phyloP scores from a whole-genome alignment of 2,888 invertebrate genomes.

The Zaprionus obscuricornis region DNA sequence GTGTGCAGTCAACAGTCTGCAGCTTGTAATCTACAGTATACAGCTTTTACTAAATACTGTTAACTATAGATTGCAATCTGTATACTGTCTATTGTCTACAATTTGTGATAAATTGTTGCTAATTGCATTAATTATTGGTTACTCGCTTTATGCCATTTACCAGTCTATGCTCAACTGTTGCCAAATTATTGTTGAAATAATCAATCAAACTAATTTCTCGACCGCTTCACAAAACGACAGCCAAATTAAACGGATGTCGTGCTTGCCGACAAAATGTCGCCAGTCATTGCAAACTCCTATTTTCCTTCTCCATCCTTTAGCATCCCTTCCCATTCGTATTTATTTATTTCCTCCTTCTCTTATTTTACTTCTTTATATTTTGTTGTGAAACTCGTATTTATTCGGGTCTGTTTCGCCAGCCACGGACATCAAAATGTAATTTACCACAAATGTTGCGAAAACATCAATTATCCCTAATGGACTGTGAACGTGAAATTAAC shows the following conservation, averaged over 20 bases:
- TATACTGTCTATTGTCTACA: background rate
- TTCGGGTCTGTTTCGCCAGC: constrained; percentile 8
- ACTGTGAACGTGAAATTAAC: constrained; percentile 77
- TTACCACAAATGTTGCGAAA: constrained; percentile 74
- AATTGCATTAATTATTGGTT: constrained; percentile 63
- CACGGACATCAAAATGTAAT: constrained; percentile 75
- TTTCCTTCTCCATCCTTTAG: constrained; percentile 1
- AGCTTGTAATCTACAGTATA: too few species aligned
- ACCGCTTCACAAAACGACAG: constrained; percentile 37
- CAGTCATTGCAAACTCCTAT: constrained; percentile 24
- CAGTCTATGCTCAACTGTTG: constrained; percentile 14
- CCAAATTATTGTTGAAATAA: constrained; percentile 50
- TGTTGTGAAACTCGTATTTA: constrained; percentile 5
- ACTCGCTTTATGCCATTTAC: constrained; percentile 33
- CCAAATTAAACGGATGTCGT: constrained; percentile 43
- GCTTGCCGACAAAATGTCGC: constrained; percentile 39
- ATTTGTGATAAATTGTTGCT: constrained; percentile 47
- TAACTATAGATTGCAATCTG: constrained; percentile 1
- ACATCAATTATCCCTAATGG: constrained; percentile 80
- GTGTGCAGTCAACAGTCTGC: too few species aligned
- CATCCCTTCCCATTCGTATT: background rate
- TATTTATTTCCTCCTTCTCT: constrained; percentile 8
- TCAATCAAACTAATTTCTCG: constrained; percentile 64
- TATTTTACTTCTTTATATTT: constrained; percentile 16
- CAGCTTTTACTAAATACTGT: background rate